Evolutionary conservation across 2,797 vertebrate genomes (phyloP).

Genomic region (Halcyon badia): DNA sequence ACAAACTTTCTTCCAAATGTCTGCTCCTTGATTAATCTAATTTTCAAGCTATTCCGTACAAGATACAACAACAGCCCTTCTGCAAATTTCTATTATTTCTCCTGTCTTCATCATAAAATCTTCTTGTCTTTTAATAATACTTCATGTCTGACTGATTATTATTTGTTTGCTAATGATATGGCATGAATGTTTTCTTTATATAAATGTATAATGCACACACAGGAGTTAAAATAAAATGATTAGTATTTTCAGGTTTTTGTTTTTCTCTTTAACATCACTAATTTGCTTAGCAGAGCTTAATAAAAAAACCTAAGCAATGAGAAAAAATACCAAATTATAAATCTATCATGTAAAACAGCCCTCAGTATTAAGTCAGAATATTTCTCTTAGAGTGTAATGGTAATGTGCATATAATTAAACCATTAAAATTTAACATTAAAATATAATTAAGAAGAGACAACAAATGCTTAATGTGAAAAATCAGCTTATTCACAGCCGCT

Average conservation of each 20-base stretch:
- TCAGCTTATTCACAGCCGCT: conserved; percentile 1
- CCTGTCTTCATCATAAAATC: conserved; percentile 96
- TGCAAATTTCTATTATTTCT: conserved; percentile 99
- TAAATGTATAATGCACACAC: conserved; percentile 60
- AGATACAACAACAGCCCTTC: conserved; percentile 97
- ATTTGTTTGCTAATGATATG: conserved; percentile 86
- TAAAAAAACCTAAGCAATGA: conserved; percentile 13
- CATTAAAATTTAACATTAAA: conserved; percentile 50
- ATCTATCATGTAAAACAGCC: conserved; percentile 24
- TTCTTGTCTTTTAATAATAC: conserved; percentile 85
- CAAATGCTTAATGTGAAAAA: conserved; percentile 52
- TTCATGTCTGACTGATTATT: conserved; percentile 85
- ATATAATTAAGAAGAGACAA: conserved; percentile 52
- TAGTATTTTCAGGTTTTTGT: conserved; percentile 34
- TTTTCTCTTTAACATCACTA: conserved; percentile 43
- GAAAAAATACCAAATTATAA: conserved; percentile 1
- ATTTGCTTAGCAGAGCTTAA: conserved; percentile 37
- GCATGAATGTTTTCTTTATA: conserved; percentile 78
- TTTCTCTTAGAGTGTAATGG: conserved; percentile 14
- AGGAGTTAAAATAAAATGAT: conserved; percentile 53
- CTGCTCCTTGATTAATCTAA: conserved; percentile 99
- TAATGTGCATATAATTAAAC: conserved; percentile 50
- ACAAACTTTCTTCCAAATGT: conserved; percentile 99
- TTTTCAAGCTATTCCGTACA: conserved; percentile 99
- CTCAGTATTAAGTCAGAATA: conserved; percentile 8